Evolutionary conservation across 1,140 invertebrate species (phyloP).

Genomic region (Lethrus apterus): DNA sequence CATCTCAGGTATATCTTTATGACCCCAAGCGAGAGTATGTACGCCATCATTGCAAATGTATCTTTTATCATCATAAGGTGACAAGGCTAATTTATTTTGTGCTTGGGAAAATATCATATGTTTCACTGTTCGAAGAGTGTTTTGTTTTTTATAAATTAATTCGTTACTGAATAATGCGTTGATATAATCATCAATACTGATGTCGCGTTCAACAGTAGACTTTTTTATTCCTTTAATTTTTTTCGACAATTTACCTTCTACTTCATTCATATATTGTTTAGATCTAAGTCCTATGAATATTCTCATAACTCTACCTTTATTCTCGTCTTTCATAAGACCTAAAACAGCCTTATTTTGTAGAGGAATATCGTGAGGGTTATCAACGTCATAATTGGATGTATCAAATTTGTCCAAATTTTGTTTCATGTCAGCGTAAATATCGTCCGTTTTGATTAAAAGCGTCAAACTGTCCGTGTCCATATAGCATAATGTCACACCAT

Average conservation of each 20-base stretch:
- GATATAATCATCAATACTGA: slow-evolving; percentile 26
- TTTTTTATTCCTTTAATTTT: slow-evolving; percentile 31
- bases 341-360: slow-evolving; percentile 41
- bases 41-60: neutral
- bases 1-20: no score
- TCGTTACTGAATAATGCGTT: neutral
- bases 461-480: slow-evolving; percentile 29
- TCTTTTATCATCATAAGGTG: neutral
- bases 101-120: neutral
- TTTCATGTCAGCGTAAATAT: slow-evolving; percentile 24
- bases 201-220: slow-evolving; percentile 22
- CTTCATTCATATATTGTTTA: slow-evolving; percentile 37
- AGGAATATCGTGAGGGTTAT: slow-evolving; percentile 25
- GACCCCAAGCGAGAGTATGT: neutral
- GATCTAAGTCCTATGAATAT: slow-evolving; percentile 31
- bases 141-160: neutral
- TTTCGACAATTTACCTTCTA: slow-evolving; percentile 13
- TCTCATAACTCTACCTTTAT: slow-evolving; percentile 30
- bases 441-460: slow-evolving; percentile 18
- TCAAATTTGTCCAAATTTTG: slow-evolving; percentile 24
- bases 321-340: slow-evolving; percentile 45
- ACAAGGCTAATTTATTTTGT: neutral
- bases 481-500: slow-evolving; percentile 23
- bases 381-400: slow-evolving; percentile 26
- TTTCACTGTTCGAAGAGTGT: neutral